phyloP scores from a whole-genome alignment of 2,888 invertebrate species.

The Mechanitis messenoides region DNA sequence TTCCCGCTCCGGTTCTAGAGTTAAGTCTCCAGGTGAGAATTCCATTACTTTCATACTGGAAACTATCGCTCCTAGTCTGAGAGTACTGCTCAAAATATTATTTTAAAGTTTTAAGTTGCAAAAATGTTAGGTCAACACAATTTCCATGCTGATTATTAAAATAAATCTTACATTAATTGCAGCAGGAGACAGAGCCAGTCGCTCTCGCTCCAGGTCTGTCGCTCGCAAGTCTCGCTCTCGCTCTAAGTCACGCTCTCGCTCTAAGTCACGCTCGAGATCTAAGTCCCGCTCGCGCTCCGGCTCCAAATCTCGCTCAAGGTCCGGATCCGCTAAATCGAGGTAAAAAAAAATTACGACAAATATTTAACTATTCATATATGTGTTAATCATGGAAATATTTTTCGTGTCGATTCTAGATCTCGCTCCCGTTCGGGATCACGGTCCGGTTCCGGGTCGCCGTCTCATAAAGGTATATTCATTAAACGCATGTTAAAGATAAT shows the following conservation, averaged over 20 bases:
- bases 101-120: too few species aligned
- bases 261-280: conserved; percentile 32
- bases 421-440: conserved; percentile 41
- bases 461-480: conserved; percentile 40
- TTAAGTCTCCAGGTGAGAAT: conserved; percentile 18
- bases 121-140: too few species aligned
- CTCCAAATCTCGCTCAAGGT: conserved; percentile 43
- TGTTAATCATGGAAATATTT: neutral
- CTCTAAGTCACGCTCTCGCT: conserved; percentile 37
- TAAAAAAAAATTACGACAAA: conserved; percentile 35
- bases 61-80: too few species aligned
- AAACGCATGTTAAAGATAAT: too few species aligned
- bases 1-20: conserved; percentile 14
- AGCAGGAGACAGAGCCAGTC: conserved; percentile 1
- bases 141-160: too few species aligned
- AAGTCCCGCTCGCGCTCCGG: conserved; percentile 29
- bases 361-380: neutral
- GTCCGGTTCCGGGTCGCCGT: conserved; percentile 47
- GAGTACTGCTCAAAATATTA: too few species aligned
- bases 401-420: conserved; percentile 34
- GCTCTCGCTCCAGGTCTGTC: conserved; percentile 37
- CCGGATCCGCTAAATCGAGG: conserved; percentile 44
- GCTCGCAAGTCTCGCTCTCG: conserved; percentile 34
- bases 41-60: conserved; percentile 26
- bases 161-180: conserved; percentile 27